Evolutionary conservation across 2,888 invertebrate species (phyloP), one percentile per base, ranked within the genome.

Genomic region (Cabera pusaria): DNA sequence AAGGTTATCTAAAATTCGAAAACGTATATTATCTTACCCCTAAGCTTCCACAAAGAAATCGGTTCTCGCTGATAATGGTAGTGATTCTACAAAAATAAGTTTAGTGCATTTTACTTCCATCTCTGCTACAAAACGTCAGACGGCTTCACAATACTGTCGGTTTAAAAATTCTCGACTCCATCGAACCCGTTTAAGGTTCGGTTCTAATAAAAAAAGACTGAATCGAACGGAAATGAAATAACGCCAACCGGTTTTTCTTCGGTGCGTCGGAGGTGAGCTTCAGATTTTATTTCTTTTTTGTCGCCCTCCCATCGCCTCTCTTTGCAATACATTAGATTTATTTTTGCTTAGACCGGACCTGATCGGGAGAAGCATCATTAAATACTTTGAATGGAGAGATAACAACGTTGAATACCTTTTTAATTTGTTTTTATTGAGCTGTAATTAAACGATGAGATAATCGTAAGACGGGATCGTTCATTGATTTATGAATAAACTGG

Each of bases 171-270:
- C 52, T 61, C 64, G 64, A 66, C 66, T 72, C 66, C 78, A 77
- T 75, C 79, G 75, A 78, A 78, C 77, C 64, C 77, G 74, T 72
- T 77, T 73, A 72, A 65, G 73, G 71, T 72, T 72, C 69, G 69
- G 66, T 68, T 79, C 70, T 72, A 72, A 83, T 78, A 86, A 85
- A 84, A 43, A 85, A 83, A 80, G 35, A 44, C 71, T 71, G 76
- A 79, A 80, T 84, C 76, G 85, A 86, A 80, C 86, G 87, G 87
- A 88, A 87, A 86, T 86, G 85, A 80, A 85, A 80, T 80, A 80
- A 83, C 68, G 74, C 62, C 70, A 80, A 87, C 87, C 86, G 82
- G 87, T 87, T 85, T 73, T 71, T 70, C 72, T 73, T 65, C 72
- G 76, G 61, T 63, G 59, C 64, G 65, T 58, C 49, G 64, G 61